Base-by-base conservation (phyloP, 1,140 invertebrate species). In the Lepidurus arcticus region DNA sequence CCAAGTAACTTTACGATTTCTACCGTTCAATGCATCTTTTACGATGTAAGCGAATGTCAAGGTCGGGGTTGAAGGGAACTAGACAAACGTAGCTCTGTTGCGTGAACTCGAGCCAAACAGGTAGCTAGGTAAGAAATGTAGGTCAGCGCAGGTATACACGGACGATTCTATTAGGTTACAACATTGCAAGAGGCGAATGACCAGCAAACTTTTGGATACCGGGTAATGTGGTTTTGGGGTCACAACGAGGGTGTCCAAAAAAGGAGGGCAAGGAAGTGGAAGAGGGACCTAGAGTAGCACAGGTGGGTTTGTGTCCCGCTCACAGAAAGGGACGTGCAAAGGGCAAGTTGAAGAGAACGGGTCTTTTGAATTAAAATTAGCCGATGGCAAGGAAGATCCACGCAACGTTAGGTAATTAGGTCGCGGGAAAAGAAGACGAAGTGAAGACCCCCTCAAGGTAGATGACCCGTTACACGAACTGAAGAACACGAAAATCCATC, bases 231-330 rank as follows among this genome's bases (percentile, higher is more conserved):
- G 53, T 65, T 65, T 65, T 65, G 53, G n/a, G 53, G 53, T 65
- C 53, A 65, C 8, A 65, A 65, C 53, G 16, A 21, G 16, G 53
- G 53, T 65, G 13, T n/a, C 53, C 53, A 9, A 65, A 16, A 65
- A 65, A 65, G 53, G 53, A 65, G 53, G 53, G 53, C 53, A 65
- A 65, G 53, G 53, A 65, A 65, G 53, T 65, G 53, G 53, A n/a
- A n/a, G 53, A 7, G 53, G 53, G 6, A 7, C 53, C 9, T 1
- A 13, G 10, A 11, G 2, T 16, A 65, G 53, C 53, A 21, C 53
- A 65, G 53, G 53, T 65, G 53, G 6, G 53, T 7, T 7, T 47
- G 53, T 13, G 53, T 65, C 53, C 53, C 53, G 53, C 16, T n/a
- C 53, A 7, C 1, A 65, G 13, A 65, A n/a, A 65, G 53, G 16